phyloP scores from a whole-genome alignment of 2,888 invertebrate genomes.

The Machimus atricapillus region DNA sequence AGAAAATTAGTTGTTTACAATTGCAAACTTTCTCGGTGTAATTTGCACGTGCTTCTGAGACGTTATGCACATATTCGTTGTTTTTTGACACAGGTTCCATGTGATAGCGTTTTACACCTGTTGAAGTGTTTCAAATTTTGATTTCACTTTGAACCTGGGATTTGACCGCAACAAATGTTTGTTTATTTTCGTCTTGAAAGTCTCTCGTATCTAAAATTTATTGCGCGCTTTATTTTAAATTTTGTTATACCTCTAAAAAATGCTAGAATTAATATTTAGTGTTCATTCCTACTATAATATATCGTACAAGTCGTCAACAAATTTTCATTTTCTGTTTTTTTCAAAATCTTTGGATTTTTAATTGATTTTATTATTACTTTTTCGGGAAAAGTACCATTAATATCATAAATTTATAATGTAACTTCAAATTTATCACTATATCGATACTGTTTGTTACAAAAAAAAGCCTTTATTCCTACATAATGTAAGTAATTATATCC shows the following conservation, averaged over 20 bases:
- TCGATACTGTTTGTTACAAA: too few species aligned
- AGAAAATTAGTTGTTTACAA: not conserved
- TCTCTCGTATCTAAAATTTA: not conserved
- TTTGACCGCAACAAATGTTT: not conserved
- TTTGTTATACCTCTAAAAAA: not conserved
- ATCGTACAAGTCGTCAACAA: not conserved
- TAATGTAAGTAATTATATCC: too few species aligned
- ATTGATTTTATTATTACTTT: too few species aligned
- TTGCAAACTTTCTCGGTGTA: not conserved
- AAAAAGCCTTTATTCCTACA: too few species aligned
- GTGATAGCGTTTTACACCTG: not conserved
- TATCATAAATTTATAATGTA: too few species aligned
- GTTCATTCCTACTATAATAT: not conserved
- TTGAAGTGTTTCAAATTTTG: not conserved
- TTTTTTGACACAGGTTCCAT: not conserved
- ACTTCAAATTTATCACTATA: too few species aligned
- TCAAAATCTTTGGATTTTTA: too few species aligned
- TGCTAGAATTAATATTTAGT: not conserved
- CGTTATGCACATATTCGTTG: not conserved
- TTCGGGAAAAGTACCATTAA: too few species aligned
- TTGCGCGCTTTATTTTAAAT: not conserved
- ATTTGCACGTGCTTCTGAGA: not conserved
- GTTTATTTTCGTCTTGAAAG: not conserved
- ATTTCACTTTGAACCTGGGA: not conserved
- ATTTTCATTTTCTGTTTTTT: too few species aligned